Evolutionary conservation across 2,113 vertebrate species (phyloP).

Genomic region (Hippocampus barbouri): DNA sequence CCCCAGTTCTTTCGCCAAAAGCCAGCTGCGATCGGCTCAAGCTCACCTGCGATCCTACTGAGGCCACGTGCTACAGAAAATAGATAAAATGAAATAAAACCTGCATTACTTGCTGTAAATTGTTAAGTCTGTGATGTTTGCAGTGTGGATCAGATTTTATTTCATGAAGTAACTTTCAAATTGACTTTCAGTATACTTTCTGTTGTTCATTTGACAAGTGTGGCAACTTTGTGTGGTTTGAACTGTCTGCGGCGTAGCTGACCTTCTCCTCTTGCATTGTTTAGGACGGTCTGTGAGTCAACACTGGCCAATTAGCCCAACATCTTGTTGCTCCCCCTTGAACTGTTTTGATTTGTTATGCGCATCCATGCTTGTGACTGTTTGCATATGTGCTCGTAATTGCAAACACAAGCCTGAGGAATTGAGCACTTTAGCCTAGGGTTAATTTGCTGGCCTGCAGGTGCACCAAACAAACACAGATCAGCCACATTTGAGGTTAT

Average conservation of each 20-base stretch:
- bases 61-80: neutral
- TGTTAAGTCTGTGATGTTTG: neutral
- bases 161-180: neutral
- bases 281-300: slow-evolving; percentile 5
- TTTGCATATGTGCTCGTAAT: slow-evolving; percentile 37
- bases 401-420: slow-evolving; percentile 29
- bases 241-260: slow-evolving; percentile 22
- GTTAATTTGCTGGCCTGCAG: slow-evolving; percentile 8
- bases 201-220: neutral
- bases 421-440: slow-evolving; percentile 29
- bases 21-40: neutral
- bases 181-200: neutral
- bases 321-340: slow-evolving; percentile 9
- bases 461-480: slow-evolving; percentile 25
- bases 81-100: neutral
- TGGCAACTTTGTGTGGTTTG: slow-evolving; percentile 18
- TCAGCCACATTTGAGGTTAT: slow-evolving; percentile 6
- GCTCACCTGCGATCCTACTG: neutral
- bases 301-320: slow-evolving; percentile 40
- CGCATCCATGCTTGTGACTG: slow-evolving; percentile 9
- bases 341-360: slow-evolving; percentile 4
- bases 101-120: neutral
- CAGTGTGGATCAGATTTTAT: neutral
- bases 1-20: neutral
- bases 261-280: slow-evolving; percentile 30